These are phyloP conservation scores for Himalopsyche tibetana DNA, from an alignment of 2,888 invertebrate species.

Conservation along the genomic window DNA sequence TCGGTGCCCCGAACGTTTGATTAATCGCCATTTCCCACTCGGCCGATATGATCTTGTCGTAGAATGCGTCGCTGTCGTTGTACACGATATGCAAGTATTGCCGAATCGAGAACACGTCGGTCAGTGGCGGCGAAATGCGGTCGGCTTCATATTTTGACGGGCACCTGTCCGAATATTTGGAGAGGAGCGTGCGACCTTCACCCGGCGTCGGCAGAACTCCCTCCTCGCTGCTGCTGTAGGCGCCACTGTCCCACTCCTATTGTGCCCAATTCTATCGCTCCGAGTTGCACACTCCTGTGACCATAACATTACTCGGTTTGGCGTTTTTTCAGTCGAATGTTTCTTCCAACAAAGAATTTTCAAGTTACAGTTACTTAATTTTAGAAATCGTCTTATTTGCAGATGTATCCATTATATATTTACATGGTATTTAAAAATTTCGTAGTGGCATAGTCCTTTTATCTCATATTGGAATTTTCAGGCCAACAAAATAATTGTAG, in stretches of 20 bases:
- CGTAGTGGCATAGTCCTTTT: too few species aligned
- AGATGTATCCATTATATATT: too few species aligned
- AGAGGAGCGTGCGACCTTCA: slow-evolving; percentile 34
- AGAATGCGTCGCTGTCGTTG: not conserved
- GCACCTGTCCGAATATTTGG: slow-evolving; percentile 30
- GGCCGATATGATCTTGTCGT: not conserved
- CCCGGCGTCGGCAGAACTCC: slow-evolving; percentile 15
- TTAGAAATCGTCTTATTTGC: too few species aligned
- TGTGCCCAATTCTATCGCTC: slow-evolving; percentile 9
- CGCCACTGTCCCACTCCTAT: slow-evolving; percentile 34
- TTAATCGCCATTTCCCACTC: not conserved
- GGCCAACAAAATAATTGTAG: too few species aligned
- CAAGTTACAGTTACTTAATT: too few species aligned
- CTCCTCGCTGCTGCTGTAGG: not conserved
- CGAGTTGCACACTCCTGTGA: slow-evolving; percentile 23
- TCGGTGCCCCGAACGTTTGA: not conserved
- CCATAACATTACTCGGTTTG: not conserved
- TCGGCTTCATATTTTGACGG: slow-evolving; percentile 9
- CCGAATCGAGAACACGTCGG: slow-evolving; percentile 15
- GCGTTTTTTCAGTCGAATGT: too few species aligned
- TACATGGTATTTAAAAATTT: too few species aligned
- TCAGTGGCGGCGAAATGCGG: slow-evolving; percentile 31
- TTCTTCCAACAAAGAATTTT: too few species aligned
- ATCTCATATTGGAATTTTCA: too few species aligned
- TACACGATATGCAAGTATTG: not conserved